Evolutionary conservation across 2,113 vertebrate genomes (phyloP).

Genomic region (Heterocephalus glaber): DNA sequence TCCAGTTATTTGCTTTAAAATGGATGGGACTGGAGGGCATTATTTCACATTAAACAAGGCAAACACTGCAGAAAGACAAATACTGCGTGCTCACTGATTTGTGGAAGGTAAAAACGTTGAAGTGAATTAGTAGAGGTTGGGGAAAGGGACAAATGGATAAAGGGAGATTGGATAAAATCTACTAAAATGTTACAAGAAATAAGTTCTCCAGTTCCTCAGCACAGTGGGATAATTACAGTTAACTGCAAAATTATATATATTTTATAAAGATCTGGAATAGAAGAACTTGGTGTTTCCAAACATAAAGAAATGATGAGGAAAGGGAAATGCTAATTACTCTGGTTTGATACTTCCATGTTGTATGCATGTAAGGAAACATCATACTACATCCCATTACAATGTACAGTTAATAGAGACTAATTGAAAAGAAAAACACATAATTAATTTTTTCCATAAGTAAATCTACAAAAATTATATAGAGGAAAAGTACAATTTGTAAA

Average conservation of each 20-base stretch:
- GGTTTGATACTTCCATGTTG: background rate
- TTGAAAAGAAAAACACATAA: background rate
- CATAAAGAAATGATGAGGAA: background rate
- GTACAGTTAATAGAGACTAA: background rate
- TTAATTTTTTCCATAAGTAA: background rate
- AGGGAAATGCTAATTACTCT: background rate
- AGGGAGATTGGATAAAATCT: background rate
- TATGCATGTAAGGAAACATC: background rate
- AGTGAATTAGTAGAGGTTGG: background rate
- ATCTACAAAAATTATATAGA: background rate
- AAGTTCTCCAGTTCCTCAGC: background rate
- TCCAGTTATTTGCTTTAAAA: background rate
- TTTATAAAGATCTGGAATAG: background rate
- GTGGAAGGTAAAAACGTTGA: background rate
- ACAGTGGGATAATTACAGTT: background rate
- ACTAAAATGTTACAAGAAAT: background rate
- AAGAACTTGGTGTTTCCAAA: background rate
- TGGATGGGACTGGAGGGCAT: background rate
- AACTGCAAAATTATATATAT: no score
- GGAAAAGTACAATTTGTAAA: background rate
- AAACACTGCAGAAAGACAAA: background rate
- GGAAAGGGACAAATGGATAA: background rate
- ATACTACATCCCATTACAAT: background rate
- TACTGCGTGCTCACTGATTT: background rate
- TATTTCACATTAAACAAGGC: background rate